These are phyloP conservation scores for Calliopum simillimum DNA, from an alignment of 2,888 invertebrate genomes.

Conservation along the genomic window DNA sequence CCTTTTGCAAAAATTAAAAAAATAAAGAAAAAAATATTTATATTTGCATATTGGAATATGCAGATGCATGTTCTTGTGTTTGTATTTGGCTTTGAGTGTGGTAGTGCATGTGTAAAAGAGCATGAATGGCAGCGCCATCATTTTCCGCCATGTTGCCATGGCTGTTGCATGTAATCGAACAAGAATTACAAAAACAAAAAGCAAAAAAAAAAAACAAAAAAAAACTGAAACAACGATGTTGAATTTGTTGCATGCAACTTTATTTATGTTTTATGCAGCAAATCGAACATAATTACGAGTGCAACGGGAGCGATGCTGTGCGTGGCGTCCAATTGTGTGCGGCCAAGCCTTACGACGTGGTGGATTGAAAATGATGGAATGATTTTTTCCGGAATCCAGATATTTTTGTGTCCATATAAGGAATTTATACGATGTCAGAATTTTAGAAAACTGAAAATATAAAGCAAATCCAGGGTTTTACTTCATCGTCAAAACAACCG, in stretches of 20 bases:
- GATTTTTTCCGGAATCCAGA: no score
- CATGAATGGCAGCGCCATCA: slow-evolving; percentile 28
- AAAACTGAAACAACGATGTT: slow-evolving; percentile 1
- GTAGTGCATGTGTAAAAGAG: background rate
- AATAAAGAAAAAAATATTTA: slow-evolving; percentile 30
- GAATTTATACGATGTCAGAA: no score
- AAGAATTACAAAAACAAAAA: slow-evolving; percentile 40
- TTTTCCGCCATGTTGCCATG: slow-evolving; percentile 17
- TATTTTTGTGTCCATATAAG: no score
- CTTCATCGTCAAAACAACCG: no score
- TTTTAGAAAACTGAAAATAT: no score
- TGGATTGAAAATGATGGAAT: no score
- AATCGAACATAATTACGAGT: slow-evolving; percentile 47
- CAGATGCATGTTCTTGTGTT: background rate
- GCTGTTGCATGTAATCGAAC: slow-evolving; percentile 26
- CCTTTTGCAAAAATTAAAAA: slow-evolving; percentile 12
- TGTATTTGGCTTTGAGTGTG: slow-evolving; percentile 19
- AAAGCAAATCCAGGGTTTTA: no score
- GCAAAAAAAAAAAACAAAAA: slow-evolving; percentile 26
- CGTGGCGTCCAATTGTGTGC: background rate
- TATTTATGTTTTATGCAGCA: slow-evolving; percentile 48
- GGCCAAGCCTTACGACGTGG: no score
- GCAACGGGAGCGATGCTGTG: slow-evolving; percentile 5
- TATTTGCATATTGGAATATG: slow-evolving; percentile 10
- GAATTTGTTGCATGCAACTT: slow-evolving; percentile 24